Evolutionary conservation across 1,140 invertebrate species (phyloP).

Genomic region (Eulimnadia texana): DNA sequence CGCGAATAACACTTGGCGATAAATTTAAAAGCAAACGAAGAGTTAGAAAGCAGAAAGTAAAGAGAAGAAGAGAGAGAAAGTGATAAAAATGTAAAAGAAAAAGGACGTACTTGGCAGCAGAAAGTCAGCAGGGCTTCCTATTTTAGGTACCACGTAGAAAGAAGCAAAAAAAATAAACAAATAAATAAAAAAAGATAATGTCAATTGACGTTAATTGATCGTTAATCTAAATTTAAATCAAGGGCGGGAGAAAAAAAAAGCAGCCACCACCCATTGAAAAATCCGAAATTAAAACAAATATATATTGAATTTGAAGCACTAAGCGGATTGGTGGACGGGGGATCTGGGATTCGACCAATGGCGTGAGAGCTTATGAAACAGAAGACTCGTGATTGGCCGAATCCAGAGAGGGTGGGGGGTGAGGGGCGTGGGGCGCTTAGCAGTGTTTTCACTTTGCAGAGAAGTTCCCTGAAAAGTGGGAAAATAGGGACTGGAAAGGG

Average conservation of each 20-base stretch:
- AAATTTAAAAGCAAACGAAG: not conserved
- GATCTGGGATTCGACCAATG: not conserved
- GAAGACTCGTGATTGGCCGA: too few species aligned
- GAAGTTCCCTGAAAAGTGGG: too few species aligned
- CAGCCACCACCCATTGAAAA: too few species aligned
- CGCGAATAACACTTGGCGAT: not conserved
- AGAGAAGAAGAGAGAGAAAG: not conserved
- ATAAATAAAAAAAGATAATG: slow-evolving; percentile 22
- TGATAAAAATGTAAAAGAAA: not conserved
- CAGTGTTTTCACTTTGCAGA: too few species aligned
- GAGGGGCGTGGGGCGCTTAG: slow-evolving; percentile 16
- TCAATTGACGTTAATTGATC: slow-evolving; percentile 19
- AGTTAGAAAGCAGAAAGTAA: not conserved
- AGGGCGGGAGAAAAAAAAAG: slow-evolving; percentile 17
- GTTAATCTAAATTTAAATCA: slow-evolving; percentile 19
- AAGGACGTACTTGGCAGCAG: slow-evolving; percentile 12
- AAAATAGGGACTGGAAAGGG: too few species aligned
- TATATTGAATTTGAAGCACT: slow-evolving; percentile 12
- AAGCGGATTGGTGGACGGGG: not conserved
- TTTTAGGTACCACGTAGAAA: not conserved
- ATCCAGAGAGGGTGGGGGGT: not conserved
- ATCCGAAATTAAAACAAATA: slow-evolving; percentile 18
- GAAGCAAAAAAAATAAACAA: slow-evolving; percentile 20
- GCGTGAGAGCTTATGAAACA: too few species aligned
- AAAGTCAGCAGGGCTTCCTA: slow-evolving; percentile 13